phyloP scores from a whole-genome alignment of 2,888 invertebrate species.

The Periphyllus acericola region DNA sequence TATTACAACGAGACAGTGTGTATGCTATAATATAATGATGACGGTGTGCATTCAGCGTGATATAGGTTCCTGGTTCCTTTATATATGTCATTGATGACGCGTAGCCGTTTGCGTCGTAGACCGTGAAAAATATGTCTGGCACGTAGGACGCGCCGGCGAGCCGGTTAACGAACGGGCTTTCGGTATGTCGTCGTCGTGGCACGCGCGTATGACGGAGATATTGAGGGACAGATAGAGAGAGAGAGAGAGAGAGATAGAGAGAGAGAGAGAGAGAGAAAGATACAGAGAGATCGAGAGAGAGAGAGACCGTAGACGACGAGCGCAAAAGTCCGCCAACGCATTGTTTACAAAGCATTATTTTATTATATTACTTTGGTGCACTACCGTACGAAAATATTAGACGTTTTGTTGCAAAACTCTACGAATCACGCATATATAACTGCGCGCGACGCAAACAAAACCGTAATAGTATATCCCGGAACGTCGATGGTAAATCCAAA shows the following conservation, averaged over 20 bases:
- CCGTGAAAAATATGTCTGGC: conserved; percentile 38
- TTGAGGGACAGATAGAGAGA: too few relatives aligned
- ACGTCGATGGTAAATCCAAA: too few relatives aligned
- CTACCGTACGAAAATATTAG: not conserved
- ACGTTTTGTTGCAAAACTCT: too few relatives aligned
- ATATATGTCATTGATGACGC: not conserved
- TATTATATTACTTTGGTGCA: not conserved
- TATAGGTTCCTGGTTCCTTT: too few relatives aligned
- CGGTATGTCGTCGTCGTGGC: not conserved
- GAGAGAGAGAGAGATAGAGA: too few relatives aligned
- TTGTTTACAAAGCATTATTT: not conserved
- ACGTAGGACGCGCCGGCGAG: conserved; percentile 13
- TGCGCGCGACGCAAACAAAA: too few relatives aligned
- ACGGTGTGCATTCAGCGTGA: not conserved
- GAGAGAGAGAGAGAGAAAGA: too few relatives aligned
- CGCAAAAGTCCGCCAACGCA: not conserved
- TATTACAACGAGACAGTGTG: not conserved
- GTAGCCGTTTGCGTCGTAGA: conserved; percentile 17
- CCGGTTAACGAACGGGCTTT: conserved; percentile 37
- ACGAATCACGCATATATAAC: too few relatives aligned
- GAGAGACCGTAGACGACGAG: too few relatives aligned
- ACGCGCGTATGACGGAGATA: not conserved
- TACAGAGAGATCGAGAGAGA: too few relatives aligned
- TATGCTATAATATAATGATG: too few relatives aligned
- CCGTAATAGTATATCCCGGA: too few relatives aligned